Conservation (phyloP, 2,797 vertebrate species). For the Alfaro cultratus region DNA sequence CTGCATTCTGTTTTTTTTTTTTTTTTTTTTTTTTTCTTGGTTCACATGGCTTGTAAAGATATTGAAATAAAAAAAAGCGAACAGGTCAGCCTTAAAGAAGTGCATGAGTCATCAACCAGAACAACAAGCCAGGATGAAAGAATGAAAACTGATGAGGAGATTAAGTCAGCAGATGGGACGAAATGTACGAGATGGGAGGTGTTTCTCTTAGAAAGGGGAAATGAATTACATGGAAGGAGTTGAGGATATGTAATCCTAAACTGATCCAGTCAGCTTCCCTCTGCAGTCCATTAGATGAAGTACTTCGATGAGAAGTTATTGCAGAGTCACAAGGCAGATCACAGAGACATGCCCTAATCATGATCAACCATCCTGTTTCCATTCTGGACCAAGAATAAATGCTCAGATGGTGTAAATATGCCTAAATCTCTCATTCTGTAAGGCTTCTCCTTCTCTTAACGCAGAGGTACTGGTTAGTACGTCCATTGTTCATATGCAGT, state of each 20-base stretch:
- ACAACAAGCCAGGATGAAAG: not conserved
- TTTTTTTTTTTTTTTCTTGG: not conserved
- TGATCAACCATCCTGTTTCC: not conserved
- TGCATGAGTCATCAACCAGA: constrained; percentile 1
- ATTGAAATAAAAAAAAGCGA: not conserved
- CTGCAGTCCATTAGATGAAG: not conserved
- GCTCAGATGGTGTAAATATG: not conserved
- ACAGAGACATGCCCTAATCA: not conserved
- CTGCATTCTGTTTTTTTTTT: not conserved
- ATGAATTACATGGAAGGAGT: not conserved
- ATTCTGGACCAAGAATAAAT: not conserved
- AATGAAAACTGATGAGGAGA: not conserved
- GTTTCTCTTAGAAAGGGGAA: not conserved
- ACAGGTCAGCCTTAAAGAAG: not conserved
- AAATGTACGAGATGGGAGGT: not conserved
- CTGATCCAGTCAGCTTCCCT: not conserved
- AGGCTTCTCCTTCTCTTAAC: not conserved
- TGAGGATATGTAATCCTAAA: not conserved
- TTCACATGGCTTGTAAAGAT: not conserved
- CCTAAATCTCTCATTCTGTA: not conserved
- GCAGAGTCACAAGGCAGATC: not conserved
- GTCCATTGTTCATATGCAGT: not conserved
- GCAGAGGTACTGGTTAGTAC: not conserved
- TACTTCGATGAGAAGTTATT: not conserved
- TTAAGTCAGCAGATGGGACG: not conserved